Evolutionary conservation across 2,797 vertebrate genomes (phyloP).

Genomic region (Cynodonichthys magdalenae): DNA sequence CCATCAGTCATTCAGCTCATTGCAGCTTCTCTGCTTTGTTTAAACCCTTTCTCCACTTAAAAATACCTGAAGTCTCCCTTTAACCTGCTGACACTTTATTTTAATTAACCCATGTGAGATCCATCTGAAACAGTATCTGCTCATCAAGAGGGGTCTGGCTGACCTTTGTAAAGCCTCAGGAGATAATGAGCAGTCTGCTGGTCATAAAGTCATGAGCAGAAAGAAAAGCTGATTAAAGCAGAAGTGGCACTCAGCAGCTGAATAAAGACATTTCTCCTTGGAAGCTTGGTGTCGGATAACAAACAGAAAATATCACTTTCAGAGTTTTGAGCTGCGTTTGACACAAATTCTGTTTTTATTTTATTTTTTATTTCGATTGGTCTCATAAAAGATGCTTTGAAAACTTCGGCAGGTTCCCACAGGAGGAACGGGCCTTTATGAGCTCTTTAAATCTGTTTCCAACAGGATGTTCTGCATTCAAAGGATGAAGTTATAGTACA

Average conservation of each 20-base stretch:
- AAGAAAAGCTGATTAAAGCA: slow-evolving; percentile 58
- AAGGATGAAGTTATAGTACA: slow-evolving; percentile 47
- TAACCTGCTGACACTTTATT: slow-evolving; percentile 38
- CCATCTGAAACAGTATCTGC: slow-evolving; percentile 16
- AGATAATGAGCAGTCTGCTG: slow-evolving; percentile 63
- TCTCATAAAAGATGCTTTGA: slow-evolving; percentile 43
- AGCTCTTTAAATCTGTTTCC: slow-evolving; percentile 51
- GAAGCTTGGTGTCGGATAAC: slow-evolving; percentile 2
- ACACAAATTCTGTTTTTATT: slow-evolving; percentile 16
- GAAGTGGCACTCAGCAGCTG: slow-evolving; percentile 33
- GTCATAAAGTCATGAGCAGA: slow-evolving; percentile 34
- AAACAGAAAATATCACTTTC: neutral
- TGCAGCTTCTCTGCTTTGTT: too few species aligned
- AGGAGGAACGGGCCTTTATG: slow-evolving; percentile 56
- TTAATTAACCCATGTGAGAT: slow-evolving; percentile 21
- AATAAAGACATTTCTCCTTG: slow-evolving; percentile 5
- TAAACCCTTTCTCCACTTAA: too few species aligned
- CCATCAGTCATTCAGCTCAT: too few species aligned
- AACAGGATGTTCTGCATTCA: slow-evolving; percentile 55
- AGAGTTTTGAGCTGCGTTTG: neutral
- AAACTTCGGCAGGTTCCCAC: slow-evolving; percentile 30
- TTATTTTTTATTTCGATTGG: slow-evolving; percentile 42
- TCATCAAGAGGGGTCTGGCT: slow-evolving; percentile 53
- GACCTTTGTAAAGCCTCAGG: slow-evolving; percentile 67
- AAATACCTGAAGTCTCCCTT: neutral